phyloP scores from a whole-genome alignment of 1,140 invertebrate genomes.

The Ceratina calcarata region DNA sequence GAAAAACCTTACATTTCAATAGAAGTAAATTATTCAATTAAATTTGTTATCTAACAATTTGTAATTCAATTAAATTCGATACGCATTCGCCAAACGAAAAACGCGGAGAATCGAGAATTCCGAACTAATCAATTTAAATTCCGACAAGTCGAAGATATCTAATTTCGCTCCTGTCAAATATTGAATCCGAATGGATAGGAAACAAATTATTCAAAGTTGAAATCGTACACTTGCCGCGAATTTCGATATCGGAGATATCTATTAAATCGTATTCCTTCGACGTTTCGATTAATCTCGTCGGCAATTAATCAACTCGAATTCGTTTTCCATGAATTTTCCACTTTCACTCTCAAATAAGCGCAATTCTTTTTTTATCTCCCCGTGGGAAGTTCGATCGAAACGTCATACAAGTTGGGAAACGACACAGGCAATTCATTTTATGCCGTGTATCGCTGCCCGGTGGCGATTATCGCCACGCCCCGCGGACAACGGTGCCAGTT shows the following conservation, averaged over 20 bases:
- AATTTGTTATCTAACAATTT: too few relatives aligned
- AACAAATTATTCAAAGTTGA: too few relatives aligned
- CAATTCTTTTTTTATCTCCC: not conserved
- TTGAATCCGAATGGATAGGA: too few relatives aligned
- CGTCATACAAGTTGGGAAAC: not conserved
- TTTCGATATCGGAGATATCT: not conserved
- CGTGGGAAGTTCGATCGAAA: not conserved
- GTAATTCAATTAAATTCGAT: too few relatives aligned
- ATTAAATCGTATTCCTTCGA: not conserved
- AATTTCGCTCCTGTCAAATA: not conserved
- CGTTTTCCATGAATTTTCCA: not conserved
- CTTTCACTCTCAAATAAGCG: not conserved
- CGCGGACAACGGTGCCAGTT: constrained; percentile 17
- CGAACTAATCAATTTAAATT: not conserved
- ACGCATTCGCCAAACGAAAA: too few relatives aligned
- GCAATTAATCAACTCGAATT: not conserved
- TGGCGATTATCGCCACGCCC: not conserved
- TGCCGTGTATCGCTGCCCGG: not conserved
- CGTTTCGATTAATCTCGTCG: too few relatives aligned
- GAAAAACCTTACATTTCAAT: too few relatives aligned
- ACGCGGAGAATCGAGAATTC: not conserved
- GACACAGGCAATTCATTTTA: constrained; percentile 24
- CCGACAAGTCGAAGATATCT: not conserved
- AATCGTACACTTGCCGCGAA: not conserved
- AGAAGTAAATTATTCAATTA: too few relatives aligned